These are phyloP conservation scores for Echinops telfairi DNA, from an alignment of 2,113 vertebrate species.

Conservation along the genomic window DNA sequence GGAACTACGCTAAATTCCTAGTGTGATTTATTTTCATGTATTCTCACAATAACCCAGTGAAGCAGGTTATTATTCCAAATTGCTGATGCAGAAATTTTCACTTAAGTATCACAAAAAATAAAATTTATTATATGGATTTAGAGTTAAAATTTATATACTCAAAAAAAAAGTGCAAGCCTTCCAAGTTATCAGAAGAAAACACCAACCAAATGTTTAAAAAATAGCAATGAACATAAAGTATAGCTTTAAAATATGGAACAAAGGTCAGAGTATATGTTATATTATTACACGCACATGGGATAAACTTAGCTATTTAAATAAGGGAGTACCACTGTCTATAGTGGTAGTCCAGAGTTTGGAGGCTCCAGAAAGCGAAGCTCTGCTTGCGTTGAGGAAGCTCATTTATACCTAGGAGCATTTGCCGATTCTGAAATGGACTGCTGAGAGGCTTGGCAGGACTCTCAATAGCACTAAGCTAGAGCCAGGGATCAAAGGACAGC, in stretches of 20 bases:
- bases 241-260: background rate
- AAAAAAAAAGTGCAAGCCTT: background rate
- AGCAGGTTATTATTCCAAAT: background rate
- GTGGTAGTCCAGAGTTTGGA: background rate
- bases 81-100: background rate
- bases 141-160: slow-evolving; percentile 6
- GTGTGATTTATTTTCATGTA: background rate
- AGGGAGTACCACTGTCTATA: background rate
- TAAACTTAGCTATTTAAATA: background rate
- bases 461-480: background rate
- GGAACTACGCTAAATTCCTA: background rate
- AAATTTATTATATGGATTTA: background rate
- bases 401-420: background rate
- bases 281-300: background rate
- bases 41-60: background rate
- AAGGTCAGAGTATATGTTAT: background rate
- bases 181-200: background rate
- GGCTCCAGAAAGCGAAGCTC: no score
- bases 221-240: background rate
- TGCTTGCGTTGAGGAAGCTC: no score
- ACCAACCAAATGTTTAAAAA: background rate
- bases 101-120: background rate
- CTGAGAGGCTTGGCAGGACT: background rate
- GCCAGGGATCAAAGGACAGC: background rate
- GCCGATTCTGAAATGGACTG: background rate